Conservation (phyloP, 2,797 vertebrate species). For the Triplophysa yarkandensis region DNA sequence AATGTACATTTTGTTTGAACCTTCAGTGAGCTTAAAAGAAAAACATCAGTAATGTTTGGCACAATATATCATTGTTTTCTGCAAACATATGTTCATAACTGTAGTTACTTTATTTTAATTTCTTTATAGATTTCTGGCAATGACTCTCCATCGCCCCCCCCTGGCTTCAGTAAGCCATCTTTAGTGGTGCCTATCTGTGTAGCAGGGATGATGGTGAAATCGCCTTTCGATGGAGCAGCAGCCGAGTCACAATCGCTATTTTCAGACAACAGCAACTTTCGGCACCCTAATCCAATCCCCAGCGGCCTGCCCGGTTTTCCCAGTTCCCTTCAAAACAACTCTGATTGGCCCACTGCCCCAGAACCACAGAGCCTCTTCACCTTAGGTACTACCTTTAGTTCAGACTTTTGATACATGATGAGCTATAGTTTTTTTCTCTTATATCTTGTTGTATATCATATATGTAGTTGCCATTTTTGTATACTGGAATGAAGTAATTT, state of each 20-base stretch:
- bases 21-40: too few species aligned
- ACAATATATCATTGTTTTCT: not conserved
- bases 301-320: slow-evolving; percentile 90
- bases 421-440: accelerated
- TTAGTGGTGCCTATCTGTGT: slow-evolving; percentile 91
- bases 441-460: too few species aligned
- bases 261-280: slow-evolving; percentile 95
- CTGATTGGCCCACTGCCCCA: slow-evolving; percentile 95
- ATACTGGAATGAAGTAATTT: not conserved
- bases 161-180: slow-evolving; percentile 90
- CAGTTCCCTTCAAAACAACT: slow-evolving; percentile 86
- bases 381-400: slow-evolving; percentile 78
- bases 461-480: too few species aligned
- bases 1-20: too few species aligned
- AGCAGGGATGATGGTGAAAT: slow-evolving; percentile 89
- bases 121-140: slow-evolving; percentile 83
- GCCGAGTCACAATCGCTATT: slow-evolving; percentile 98
- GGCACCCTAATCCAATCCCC: slow-evolving; percentile 96
- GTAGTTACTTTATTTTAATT: too few species aligned
- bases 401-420: not conserved
- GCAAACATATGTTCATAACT: too few species aligned
- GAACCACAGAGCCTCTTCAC: slow-evolving; percentile 99
- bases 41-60: not conserved
- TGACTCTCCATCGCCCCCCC: slow-evolving; percentile 95
- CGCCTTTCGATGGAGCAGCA: slow-evolving; percentile 92